Conservation (phyloP, 2,113 vertebrate species). For the Cryptotis parvus region DNA sequence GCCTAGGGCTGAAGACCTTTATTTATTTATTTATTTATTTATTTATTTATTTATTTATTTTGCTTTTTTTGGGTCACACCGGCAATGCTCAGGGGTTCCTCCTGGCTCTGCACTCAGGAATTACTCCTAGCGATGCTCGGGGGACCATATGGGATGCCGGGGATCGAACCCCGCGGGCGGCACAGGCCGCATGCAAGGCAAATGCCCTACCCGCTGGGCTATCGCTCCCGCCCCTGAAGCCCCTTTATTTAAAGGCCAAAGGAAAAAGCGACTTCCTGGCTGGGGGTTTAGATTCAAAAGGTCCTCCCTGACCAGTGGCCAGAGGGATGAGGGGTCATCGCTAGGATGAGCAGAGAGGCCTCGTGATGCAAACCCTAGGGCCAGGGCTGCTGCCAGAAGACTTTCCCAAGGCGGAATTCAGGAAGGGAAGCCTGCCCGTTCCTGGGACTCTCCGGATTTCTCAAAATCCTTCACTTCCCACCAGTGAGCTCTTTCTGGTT, state of each 20-base stretch:
- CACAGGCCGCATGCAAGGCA: no score
- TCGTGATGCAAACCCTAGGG: background rate
- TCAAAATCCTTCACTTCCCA: slow-evolving; percentile 48
- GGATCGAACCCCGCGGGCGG: no score
- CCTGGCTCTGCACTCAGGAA: no score
- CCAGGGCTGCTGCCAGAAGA: background rate
- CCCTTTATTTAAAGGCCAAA: background rate
- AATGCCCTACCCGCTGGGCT: no score
- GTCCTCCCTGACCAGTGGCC: background rate
- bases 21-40: no score
- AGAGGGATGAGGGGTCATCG: background rate
- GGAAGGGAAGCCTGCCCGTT: background rate
- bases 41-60: no score
- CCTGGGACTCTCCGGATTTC: background rate
- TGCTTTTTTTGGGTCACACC: no score
- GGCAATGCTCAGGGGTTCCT: no score
- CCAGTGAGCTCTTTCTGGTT: slow-evolving; percentile 38
- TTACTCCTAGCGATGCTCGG: no score
- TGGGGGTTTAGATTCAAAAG: background rate
- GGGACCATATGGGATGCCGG: no score
- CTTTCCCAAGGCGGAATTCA: background rate
- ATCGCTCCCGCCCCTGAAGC: no score
- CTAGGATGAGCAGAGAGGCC: background rate
- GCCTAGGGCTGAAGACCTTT: no score
- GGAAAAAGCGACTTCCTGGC: background rate